Percentiles rank a stretch among this genome's conserved stretches.
These are phyloP conservation scores for Daboia siamensis DNA, from an alignment of 2,113 vertebrate species.

Conservation along the genomic window DNA sequence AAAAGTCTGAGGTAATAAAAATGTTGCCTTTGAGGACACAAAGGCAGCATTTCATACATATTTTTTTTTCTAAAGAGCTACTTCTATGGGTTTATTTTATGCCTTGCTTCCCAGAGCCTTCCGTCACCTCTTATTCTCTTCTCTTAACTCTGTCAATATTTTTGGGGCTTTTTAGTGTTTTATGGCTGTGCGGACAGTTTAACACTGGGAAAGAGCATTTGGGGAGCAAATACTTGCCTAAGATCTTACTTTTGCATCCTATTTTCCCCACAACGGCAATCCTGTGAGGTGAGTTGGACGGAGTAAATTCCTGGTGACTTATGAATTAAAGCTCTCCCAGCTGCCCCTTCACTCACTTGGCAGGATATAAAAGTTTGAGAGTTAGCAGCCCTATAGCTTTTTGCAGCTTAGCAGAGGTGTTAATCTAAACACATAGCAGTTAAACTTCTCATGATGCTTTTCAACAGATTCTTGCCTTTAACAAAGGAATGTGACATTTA, in stretches of 20 bases:
- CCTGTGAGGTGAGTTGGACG: neutral
- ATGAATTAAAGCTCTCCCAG: neutral
- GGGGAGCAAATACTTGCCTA: neutral
- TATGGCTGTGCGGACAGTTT: neutral
- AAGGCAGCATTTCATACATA: neutral
- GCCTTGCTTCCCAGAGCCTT: neutral
- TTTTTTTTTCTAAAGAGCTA: neutral
- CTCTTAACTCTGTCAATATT: neutral
- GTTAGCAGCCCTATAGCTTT: neutral
- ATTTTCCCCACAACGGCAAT: neutral
- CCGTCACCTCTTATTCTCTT: neutral
- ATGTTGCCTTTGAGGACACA: neutral
- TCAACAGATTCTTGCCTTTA: slow-evolving; percentile 4
- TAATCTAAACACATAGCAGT: neutral
- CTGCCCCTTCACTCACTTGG: neutral
- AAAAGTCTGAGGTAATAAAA: neutral
- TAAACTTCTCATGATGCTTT: neutral
- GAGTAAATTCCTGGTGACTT: neutral
- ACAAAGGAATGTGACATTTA: neutral
- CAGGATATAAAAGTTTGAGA: neutral
- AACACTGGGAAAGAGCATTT: neutral
- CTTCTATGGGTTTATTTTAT: neutral
- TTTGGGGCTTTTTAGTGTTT: neutral
- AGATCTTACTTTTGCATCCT: neutral
- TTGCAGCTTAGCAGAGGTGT: neutral